Base-by-base conservation (phyloP, 2,113 vertebrate genomes). In the Penelope pileata region DNA sequence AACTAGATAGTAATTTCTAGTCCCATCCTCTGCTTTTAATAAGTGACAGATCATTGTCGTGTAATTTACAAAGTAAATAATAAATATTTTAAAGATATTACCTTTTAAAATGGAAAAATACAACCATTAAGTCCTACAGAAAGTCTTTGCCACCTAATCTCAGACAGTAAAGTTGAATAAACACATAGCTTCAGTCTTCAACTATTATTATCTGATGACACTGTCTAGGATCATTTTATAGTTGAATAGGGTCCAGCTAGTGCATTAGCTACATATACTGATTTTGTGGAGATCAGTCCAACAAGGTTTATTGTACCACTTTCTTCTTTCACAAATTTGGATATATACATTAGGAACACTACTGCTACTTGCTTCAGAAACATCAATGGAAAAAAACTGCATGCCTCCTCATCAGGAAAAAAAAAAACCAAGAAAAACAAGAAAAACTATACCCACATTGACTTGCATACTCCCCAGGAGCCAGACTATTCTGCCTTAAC, bases 131-230 rank as follows among this genome's bases (percentile, higher is more conserved):
- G 74, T 84, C 69, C 64, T 93, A 80, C 47, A 88, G 64, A 88
- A 95, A 90, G 32, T 88, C 88, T 94, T 74, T 90, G 50, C 54
- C 72, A 85, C 87, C 51, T 83, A 81, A 95, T 91, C 88, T 95
- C 66, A 90, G 78, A 95, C 36, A 96, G 77, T 42, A 95, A 93
- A 91, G 88, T 69, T 93, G 90, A 88, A 96, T 88, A 94, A 95
- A 96, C 75, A 89, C 34, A 34, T 2, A 88, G 79, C 32, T 94
- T 69, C 59, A 90, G 59, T 70, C 90, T 86, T 87, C 47, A 91
- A 2, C 54, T 63, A 91, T 83, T 63, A 91, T 83, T 83, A 95
- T 96, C 91, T 94, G 91, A 95, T 96, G 86, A 84, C 56, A 60
- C 18, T 38, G 38, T 56, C 90, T 64, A 91, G 77, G 76, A 86